These are phyloP conservation scores for Lacerta bilineata DNA, from an alignment of 2,797 vertebrate genomes.

Conservation along the genomic window DNA sequence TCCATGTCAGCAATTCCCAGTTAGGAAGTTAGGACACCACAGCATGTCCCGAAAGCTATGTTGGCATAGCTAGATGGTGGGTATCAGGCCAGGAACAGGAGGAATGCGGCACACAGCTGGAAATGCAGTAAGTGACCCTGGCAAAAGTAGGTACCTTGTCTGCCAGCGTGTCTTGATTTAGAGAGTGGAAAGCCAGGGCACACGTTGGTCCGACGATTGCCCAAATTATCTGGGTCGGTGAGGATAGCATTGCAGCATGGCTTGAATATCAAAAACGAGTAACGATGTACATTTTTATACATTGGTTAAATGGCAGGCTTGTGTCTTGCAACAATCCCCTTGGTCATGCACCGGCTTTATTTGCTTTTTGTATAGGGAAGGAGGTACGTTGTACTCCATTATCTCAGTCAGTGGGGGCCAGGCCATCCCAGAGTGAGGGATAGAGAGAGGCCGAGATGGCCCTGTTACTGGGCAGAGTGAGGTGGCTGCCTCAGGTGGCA, in stretches of 20 bases:
- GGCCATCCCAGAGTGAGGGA: neutral
- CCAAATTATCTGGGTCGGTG: too few relatives aligned
- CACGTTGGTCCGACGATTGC: neutral
- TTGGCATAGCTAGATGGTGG: too few relatives aligned
- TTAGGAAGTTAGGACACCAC: neutral
- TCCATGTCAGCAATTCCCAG: constrained; percentile 10
- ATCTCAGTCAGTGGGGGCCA: neutral
- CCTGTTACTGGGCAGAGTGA: too few relatives aligned
- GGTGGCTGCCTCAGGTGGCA: too few relatives aligned
- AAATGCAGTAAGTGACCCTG: neutral
- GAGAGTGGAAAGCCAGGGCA: neutral
- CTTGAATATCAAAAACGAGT: too few relatives aligned
- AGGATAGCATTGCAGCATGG: neutral
- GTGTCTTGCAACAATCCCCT: neutral
- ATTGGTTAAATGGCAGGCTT: neutral
- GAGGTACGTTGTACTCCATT: neutral
- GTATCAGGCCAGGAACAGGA: neutral
- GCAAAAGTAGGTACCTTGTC: neutral
- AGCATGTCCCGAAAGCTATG: neutral
- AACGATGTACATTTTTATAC: too few relatives aligned
- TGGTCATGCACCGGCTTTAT: neutral
- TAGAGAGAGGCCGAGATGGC: neutral
- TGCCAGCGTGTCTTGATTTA: neutral
- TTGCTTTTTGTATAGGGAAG: neutral
- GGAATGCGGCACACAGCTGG: too few relatives aligned